phyloP scores from a whole-genome alignment of 1,140 invertebrate genomes.

The Ptiloglossa arizonensis region DNA sequence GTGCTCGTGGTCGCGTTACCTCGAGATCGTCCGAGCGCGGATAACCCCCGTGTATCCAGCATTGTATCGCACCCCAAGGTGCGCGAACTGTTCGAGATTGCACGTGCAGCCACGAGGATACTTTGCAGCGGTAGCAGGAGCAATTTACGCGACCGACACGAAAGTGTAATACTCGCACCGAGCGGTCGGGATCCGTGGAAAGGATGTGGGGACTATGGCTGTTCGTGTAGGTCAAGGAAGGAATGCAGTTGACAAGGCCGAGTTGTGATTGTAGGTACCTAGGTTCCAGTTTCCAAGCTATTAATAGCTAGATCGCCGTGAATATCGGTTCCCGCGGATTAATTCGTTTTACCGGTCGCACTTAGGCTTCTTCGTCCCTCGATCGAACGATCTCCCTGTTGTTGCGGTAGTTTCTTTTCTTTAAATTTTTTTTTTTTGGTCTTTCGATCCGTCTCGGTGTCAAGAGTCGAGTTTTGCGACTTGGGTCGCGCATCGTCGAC shows the following conservation, averaged over 20 bases:
- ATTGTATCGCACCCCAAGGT: constrained; percentile 1
- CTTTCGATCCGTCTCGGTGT: no score
- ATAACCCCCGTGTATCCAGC: not conserved
- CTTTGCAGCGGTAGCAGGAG: constrained; percentile 4
- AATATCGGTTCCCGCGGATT: constrained; percentile 47
- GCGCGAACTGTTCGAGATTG: constrained; percentile 16
- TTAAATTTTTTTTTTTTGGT: not conserved
- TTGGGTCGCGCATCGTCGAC: no score
- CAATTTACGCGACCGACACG: constrained; percentile 32
- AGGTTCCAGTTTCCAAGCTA: constrained; percentile 58
- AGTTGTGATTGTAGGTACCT: constrained; percentile 59
- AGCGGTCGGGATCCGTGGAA: constrained; percentile 50
- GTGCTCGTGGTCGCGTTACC: not conserved
- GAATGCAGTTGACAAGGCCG: constrained; percentile 76
- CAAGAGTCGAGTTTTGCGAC: no score
- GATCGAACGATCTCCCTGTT: not conserved
- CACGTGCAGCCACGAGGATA: constrained; percentile 30
- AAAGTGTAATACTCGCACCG: constrained; percentile 49
- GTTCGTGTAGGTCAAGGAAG: constrained; percentile 75
- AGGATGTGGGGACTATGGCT: constrained; percentile 60
- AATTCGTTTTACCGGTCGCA: no score
- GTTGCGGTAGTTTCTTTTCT: not conserved
- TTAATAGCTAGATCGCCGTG: constrained; percentile 57
- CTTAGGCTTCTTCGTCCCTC: not conserved
- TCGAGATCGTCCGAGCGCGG: constrained; percentile 3